Conservation (phyloP, 2,888 invertebrate genomes). For the Campoplex capitator region DNA sequence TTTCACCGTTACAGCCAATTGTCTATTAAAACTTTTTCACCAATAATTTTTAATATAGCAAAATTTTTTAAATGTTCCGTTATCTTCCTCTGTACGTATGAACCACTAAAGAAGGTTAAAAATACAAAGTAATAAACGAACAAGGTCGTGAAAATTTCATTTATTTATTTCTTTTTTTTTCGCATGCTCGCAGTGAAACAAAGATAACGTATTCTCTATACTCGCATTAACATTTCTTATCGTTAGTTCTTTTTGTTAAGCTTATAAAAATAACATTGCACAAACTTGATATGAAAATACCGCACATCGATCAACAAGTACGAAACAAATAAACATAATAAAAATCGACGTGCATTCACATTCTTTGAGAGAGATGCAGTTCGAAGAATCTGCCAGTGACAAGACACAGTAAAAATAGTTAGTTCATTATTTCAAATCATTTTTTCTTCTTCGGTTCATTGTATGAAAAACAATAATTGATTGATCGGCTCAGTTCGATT, state of each 20-base stretch:
- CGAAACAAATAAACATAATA: background rate
- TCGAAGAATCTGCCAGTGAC: background rate
- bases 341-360: background rate
- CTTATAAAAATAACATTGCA: background rate
- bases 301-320: background rate
- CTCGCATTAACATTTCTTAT: background rate
- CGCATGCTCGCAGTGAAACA: background rate
- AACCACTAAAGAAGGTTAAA: too few relatives aligned
- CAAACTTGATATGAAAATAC: background rate
- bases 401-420: background rate
- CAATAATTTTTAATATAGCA: too few relatives aligned
- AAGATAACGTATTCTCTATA: background rate
- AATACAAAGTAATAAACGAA: too few relatives aligned
- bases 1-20: too few relatives aligned
- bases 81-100: too few relatives aligned
- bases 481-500: background rate
- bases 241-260: background rate
- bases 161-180: constrained; percentile 5
- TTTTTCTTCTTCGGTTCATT: background rate
- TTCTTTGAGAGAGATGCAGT: background rate
- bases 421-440: background rate
- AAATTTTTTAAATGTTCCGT: too few relatives aligned
- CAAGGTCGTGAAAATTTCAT: background rate
- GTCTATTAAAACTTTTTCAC: too few relatives aligned
- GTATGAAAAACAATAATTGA: background rate